A percentile compares a stretch with the other conserved stretches of the same genome.
Conservation (phyloP, 2,113 vertebrate genomes). For the Haemorhous mexicanus region DNA sequence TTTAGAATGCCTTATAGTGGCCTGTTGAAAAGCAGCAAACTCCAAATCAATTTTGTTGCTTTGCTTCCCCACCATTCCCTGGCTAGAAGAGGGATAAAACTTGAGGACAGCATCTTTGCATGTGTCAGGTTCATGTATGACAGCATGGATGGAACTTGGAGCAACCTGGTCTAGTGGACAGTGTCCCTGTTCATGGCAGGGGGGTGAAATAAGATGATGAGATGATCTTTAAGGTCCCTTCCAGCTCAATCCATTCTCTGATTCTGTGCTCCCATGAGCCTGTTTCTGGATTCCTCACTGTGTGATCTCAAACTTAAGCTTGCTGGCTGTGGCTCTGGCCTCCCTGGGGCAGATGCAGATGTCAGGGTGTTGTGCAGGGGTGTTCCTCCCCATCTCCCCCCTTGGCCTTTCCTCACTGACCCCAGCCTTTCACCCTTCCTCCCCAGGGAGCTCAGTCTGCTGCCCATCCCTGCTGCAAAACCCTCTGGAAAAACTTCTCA, state of each 20-base stretch:
- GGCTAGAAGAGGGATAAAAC: background rate
- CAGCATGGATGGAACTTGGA: background rate
- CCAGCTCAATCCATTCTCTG: background rate
- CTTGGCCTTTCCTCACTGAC: fast-evolving
- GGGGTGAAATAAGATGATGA: background rate
- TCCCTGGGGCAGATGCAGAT: background rate
- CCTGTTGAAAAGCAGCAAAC: background rate
- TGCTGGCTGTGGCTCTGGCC: fast-evolving
- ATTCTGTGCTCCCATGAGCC: background rate
- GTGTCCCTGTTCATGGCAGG: background rate
- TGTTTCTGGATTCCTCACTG: background rate
- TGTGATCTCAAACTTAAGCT: background rate
- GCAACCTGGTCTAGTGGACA: background rate
- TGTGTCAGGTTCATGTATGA: no score
- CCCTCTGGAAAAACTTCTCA: background rate
- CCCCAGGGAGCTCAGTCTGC: background rate
- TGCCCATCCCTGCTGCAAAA: fast-evolving
- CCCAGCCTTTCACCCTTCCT: background rate
- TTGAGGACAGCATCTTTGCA: background rate
- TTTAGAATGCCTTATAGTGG: background rate
- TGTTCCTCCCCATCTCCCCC: background rate
- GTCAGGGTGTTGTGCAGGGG: fast-evolving
- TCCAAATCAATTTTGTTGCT: fast-evolving
- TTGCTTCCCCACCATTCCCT: background rate
- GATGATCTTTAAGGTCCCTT: background rate